phyloP scores from a whole-genome alignment of 2,797 vertebrate species.

The Zenarchopterus dispar region DNA sequence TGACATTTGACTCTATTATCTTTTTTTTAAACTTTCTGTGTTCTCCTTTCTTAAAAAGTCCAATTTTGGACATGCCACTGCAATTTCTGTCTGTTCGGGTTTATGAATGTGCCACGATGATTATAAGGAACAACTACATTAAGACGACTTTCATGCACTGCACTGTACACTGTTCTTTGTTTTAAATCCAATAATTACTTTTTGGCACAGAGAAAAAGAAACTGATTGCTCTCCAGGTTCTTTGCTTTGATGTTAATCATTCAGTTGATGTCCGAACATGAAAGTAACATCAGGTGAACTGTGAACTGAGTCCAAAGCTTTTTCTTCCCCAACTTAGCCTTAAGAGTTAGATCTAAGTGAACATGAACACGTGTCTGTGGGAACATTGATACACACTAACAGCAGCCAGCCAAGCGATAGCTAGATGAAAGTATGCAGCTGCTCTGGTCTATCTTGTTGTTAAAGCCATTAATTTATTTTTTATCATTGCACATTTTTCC shows the following conservation, averaged over 20 bases:
- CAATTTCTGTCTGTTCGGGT: not conserved
- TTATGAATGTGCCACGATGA: not conserved
- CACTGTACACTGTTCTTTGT: not conserved
- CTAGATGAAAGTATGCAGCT: conserved; percentile 8
- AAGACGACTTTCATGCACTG: conserved; percentile 6
- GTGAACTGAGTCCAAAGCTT: conserved; percentile 5
- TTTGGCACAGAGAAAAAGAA: conserved; percentile 31
- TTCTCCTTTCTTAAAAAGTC: conserved; percentile 15
- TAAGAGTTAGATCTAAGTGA: conserved; percentile 14
- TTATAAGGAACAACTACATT: conserved; percentile 20
- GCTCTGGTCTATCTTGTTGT: not conserved
- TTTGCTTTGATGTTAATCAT: conserved; percentile 23
- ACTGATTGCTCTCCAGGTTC: not conserved
- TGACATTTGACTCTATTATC: not conserved
- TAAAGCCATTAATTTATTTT: not conserved
- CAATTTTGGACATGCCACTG: conserved; percentile 2
- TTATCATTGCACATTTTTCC: not conserved
- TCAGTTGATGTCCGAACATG: conserved; percentile 6
- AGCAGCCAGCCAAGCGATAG: not conserved
- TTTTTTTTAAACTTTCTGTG: not conserved
- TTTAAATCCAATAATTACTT: conserved; percentile 14
- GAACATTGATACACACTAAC: conserved; percentile 1
- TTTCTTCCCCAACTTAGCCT: not conserved
- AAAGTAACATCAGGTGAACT: conserved; percentile 32
- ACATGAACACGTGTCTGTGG: conserved; percentile 13